Evolutionary conservation across 2,113 vertebrate species (phyloP).

Genomic region (Poeciliopsis turrubarensis): DNA sequence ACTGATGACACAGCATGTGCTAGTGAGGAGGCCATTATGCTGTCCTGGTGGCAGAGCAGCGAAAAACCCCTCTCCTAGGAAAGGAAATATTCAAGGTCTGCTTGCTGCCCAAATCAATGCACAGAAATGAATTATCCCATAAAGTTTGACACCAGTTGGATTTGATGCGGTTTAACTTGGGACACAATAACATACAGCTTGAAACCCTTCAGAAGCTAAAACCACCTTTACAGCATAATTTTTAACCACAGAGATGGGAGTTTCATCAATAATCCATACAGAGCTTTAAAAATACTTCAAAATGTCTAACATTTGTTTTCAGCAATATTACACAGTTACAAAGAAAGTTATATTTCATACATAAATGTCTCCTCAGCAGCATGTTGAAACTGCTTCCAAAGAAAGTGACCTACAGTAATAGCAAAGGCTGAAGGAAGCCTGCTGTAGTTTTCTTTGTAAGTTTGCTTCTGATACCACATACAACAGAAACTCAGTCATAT

Average conservation of each 20-base stretch:
- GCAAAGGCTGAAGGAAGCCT: too few species aligned
- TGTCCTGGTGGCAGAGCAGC: slow-evolving; percentile 58
- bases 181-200: neutral
- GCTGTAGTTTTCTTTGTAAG: too few species aligned
- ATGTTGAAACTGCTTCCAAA: neutral
- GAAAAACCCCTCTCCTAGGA: slow-evolving; percentile 33
- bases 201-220: neutral
- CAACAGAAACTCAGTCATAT: too few species aligned
- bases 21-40: slow-evolving; percentile 60
- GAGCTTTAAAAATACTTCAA: neutral
- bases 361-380: neutral
- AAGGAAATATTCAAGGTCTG: slow-evolving; percentile 57
- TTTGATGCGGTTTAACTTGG: neutral
- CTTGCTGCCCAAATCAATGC: slow-evolving; percentile 20
- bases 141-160: neutral
- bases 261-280: neutral
- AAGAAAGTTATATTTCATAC: neutral
- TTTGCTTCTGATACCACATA: too few species aligned
- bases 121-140: neutral
- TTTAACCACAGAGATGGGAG: neutral
- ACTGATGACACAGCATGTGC: slow-evolving; percentile 71
- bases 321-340: neutral
- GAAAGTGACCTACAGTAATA: neutral
- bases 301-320: neutral
- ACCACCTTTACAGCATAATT: neutral